Evolutionary conservation across 2,888 invertebrate genomes (phyloP), one percentile per base, ranked within the genome.

Genomic region (Gymnosoma rotundatum): DNA sequence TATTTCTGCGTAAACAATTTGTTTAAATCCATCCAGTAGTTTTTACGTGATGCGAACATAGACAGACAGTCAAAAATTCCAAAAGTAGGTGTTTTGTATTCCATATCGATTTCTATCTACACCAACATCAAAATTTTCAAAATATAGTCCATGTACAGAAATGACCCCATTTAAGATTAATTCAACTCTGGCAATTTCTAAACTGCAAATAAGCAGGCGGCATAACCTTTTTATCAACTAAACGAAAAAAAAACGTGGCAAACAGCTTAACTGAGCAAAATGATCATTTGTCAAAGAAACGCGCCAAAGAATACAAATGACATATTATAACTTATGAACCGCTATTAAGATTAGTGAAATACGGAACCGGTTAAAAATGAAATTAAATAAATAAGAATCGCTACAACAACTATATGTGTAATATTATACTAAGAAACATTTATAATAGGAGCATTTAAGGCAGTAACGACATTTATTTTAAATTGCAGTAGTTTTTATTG

Each of bases 261-360:
- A 21, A 48, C 42, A 60, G 76, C 60, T 58, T 21, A 50, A 4
- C 45, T 32, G n/a, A 67, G 25, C 21, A 21, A 18, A 20, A 58
- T 60, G 58, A 73, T 50, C 58, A 79, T 73, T 73, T 66, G 79
- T 66, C 73, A 67, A 18, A 67, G 25, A 32, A 60, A 60, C 66
- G 79, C 60, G 58, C 32, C 50, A 73, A 60, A 79, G 73, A 66
- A 38, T 50, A n/a, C 50, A 66, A 32, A 73, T 73, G 60, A 61
- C 66, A 60, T 73, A 60, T 73, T 52, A 79, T 79, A 79, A 79
- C 50, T 79, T 73, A 79, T 50, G 73, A 67, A 50, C 52, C 21
- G 25, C 48, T 56, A 73, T 73, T 79, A 66, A 79, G 79, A 79
- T 79, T 79, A 67, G 21, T 52, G 67, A 66, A 73, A 73, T 73